These are phyloP conservation scores for Leucophenga maculata DNA, from an alignment of 2,888 invertebrate genomes.

Conservation along the genomic window DNA sequence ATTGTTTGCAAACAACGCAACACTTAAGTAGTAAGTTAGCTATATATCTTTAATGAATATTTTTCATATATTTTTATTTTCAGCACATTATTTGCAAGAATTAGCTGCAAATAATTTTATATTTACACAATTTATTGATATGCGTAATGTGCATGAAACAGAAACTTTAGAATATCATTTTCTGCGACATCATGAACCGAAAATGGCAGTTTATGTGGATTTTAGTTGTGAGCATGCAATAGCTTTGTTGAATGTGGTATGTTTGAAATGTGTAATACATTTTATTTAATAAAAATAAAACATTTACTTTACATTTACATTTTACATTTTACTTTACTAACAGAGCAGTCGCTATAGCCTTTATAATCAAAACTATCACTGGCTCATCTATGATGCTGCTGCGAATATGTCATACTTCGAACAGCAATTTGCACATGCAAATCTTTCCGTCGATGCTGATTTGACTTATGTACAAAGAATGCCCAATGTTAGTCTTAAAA, in stretches of 20 bases:
- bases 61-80: background rate
- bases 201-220: slow-evolving; percentile 60
- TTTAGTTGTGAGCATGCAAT: slow-evolving; percentile 49
- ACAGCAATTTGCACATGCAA: slow-evolving; percentile 50
- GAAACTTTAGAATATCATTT: slow-evolving; percentile 45
- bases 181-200: slow-evolving; percentile 46
- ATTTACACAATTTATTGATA: slow-evolving; percentile 50
- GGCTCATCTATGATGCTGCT: slow-evolving; percentile 59
- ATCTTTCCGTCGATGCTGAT: slow-evolving; percentile 67
- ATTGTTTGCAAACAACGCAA: slow-evolving; percentile 52
- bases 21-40: slow-evolving; percentile 27
- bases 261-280: background rate
- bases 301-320: too few relatives aligned
- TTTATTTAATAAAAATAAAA: background rate
- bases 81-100: slow-evolving; percentile 7
- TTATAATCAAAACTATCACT: slow-evolving; percentile 61
- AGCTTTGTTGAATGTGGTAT: slow-evolving; percentile 46
- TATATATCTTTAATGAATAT: too few relatives aligned
- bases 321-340: background rate
- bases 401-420: slow-evolving; percentile 41
- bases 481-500: background rate
- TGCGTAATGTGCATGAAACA: slow-evolving; percentile 35
- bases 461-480: slow-evolving; percentile 52
- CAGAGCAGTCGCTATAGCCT: slow-evolving; percentile 58
- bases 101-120: slow-evolving; percentile 35